Evolutionary conservation across 2,113 vertebrate species (phyloP).

Genomic region (Pterocles burchelli): DNA sequence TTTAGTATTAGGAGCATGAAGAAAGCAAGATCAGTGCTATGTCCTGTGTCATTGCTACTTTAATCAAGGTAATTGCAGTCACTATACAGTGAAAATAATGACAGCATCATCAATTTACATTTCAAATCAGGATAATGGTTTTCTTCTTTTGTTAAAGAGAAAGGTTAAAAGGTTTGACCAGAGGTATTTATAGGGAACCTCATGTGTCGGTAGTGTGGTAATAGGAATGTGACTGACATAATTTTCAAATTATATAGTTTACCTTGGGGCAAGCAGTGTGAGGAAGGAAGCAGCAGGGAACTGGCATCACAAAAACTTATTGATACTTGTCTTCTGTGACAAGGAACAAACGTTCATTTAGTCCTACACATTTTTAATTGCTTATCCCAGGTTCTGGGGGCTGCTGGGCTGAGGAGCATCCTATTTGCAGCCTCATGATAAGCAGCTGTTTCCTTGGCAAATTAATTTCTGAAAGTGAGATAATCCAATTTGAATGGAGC

Average conservation of each 20-base stretch:
- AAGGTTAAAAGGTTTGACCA: background rate
- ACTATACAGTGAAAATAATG: background rate
- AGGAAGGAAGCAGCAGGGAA: background rate
- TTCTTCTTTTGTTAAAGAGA: background rate
- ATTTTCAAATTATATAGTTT: background rate
- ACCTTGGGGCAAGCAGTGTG: background rate
- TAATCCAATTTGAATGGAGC: conserved; percentile 33
- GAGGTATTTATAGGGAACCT: background rate
- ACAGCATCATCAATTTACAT: background rate
- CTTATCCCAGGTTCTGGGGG: background rate
- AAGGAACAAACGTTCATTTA: background rate
- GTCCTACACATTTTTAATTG: background rate
- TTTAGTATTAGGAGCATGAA: background rate
- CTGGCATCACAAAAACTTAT: background rate
- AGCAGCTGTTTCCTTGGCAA: conserved; percentile 11
- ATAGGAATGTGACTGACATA: background rate
- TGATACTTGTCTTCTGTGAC: background rate
- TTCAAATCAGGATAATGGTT: background rate
- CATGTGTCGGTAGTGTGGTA: background rate
- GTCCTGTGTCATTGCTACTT: background rate
- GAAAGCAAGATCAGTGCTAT: background rate
- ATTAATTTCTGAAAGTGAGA: conserved; percentile 52
- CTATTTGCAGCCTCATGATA: background rate
- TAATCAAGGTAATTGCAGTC: background rate
- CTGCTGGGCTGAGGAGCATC: background rate